Evolutionary conservation across 2,113 vertebrate species (phyloP).

Genomic region (Cnemophilus loriae): DNA sequence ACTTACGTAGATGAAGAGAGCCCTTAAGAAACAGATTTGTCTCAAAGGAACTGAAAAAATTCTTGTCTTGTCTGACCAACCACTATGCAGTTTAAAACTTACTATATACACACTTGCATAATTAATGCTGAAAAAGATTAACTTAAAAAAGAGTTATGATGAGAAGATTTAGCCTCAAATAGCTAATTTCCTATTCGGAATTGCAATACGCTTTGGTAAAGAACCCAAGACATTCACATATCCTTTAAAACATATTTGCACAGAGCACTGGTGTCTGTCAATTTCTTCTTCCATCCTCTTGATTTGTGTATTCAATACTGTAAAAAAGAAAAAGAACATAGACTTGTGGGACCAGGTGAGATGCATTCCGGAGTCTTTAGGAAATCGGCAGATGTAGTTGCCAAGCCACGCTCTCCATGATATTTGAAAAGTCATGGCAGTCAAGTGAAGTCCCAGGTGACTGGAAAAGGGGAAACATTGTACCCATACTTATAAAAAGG

Average conservation of each 20-base stretch:
- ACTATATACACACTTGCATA: background rate
- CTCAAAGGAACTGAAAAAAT: background rate
- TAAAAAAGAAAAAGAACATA: background rate
- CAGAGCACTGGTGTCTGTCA: background rate
- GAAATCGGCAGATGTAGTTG: background rate
- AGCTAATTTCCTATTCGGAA: background rate
- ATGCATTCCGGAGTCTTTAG: background rate
- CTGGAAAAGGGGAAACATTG: background rate
- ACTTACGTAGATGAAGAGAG: background rate
- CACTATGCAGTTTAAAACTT: background rate
- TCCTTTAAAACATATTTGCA: background rate
- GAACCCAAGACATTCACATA: background rate
- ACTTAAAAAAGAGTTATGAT: background rate
- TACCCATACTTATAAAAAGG: background rate
- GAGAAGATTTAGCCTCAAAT: background rate
- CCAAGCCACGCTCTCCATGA: background rate
- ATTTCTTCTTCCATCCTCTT: background rate
- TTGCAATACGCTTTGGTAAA: accelerated
- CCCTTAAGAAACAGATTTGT: background rate
- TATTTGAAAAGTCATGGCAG: background rate
- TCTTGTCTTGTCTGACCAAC: background rate
- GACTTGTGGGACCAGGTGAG: background rate
- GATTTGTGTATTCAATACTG: background rate
- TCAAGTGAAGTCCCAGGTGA: background rate
- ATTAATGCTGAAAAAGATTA: background rate